Evolutionary conservation across 2,888 invertebrate genomes (phyloP), one percentile per base, ranked within the genome.

Genomic region (Thysanoteuthis rhombus): DNA sequence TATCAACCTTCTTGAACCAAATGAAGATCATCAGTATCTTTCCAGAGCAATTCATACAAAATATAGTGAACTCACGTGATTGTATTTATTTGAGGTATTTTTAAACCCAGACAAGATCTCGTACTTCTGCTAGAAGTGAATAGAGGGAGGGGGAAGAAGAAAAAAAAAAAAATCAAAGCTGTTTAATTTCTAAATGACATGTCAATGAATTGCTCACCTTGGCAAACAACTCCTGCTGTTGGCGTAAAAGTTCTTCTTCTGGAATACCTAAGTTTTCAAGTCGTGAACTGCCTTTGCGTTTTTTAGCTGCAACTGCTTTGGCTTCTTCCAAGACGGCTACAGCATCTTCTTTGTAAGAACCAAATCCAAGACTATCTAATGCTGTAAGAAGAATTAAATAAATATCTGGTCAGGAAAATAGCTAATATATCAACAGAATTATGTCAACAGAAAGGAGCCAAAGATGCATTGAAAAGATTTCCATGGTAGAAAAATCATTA

Each of bases 241-340:
- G 99, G 93, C 99, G 97, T 90, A 99, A 97, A 40, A 99, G 97
- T 97, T 99, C 99, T 97, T 99, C 99, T 97, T 99, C 99, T 2
- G 99, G 99, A 96, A 99, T 99, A 5, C 99, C 99, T 94, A 99
- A 98, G 97, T 99, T 99, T 97, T 99, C 99, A 94, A 99, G 97
- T 94, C 99, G 98, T 32, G 99, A 99, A 96, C 99, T 99, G 97
- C 99, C 99, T 94, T 99, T 97, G 96, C 99, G 98, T 95, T 96
- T 97, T 97, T 99, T 99, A 0, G 99, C 99, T n/a, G 99, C 99
- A 16, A 99, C 99, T 92, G 99, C 99, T 97, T 99, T 99, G 97
- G 99, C 99, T 97, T 99, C 99, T 97, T 98, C 98, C 93, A 99
- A 97, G 6, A 99, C 99, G 75, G 99, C 98, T 97, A 99, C 98